Evolutionary conservation across 2,888 invertebrate genomes (phyloP).

Genomic region (Agrilus cyanescens): DNA sequence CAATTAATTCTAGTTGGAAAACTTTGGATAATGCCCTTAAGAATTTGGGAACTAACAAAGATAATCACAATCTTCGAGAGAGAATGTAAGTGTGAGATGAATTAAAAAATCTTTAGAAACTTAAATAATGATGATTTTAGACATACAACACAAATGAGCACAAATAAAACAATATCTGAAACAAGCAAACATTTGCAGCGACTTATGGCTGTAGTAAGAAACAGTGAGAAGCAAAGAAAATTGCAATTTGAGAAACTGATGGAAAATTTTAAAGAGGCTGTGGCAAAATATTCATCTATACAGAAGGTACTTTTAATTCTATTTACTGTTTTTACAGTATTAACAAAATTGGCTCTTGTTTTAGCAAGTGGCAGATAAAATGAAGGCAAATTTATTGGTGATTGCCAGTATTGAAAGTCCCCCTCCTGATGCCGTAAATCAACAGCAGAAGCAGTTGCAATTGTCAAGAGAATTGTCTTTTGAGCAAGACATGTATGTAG

Average conservation of each 20-base stretch:
- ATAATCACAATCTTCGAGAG: conserved; percentile 55
- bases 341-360: conserved; percentile 11
- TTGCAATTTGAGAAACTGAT: conserved; percentile 75
- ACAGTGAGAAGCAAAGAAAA: conserved; percentile 67
- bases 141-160: conserved; percentile 61
- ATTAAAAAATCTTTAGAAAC: not conserved
- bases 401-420: conserved; percentile 26
- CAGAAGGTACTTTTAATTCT: conserved; percentile 54
- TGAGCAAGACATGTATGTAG: conserved; percentile 67
- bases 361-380: conserved; percentile 54
- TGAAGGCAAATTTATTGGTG: conserved; percentile 47
- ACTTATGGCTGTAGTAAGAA: conserved; percentile 55
- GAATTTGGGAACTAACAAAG: conserved; percentile 62
- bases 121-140: conserved; percentile 33
- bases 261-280: conserved; percentile 68
- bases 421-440: conserved; percentile 29
- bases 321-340: not conserved
- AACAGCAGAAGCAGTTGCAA: conserved; percentile 34
- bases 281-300: conserved; percentile 62
- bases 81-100: conserved; percentile 42
- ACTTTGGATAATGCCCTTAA: conserved; percentile 62
- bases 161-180: conserved; percentile 60
- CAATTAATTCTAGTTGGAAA: conserved; percentile 61
- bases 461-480: conserved; percentile 54
- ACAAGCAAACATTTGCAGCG: conserved; percentile 63